Percentiles rank a stretch among this genome's conserved stretches.
Evolutionary conservation across 2,888 invertebrate genomes (phyloP).

Genomic region (Drosophila greeni): DNA sequence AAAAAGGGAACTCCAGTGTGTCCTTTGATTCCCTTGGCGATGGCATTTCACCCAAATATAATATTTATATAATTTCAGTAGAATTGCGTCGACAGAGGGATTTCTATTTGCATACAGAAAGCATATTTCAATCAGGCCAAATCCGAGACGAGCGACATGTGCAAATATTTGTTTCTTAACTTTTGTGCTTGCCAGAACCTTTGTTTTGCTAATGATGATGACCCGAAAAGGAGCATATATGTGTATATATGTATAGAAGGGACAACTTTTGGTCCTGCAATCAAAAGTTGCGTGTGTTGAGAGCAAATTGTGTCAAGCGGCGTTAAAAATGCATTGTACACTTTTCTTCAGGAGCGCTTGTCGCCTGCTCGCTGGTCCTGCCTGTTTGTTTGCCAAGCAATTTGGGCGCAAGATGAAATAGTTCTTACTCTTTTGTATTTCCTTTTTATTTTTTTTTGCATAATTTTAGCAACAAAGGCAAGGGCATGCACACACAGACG

Average conservation of each 20-base stretch:
- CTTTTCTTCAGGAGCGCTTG: conserved; percentile 30
- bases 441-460: conserved; percentile 31
- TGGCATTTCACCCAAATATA: conserved; percentile 13
- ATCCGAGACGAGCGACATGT: conserved; percentile 17
- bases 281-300: conserved; percentile 46
- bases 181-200: conserved; percentile 28
- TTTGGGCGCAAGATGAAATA: conserved; percentile 39
- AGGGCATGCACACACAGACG: conserved; percentile 37
- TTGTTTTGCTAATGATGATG: conserved; percentile 39
- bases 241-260: background rate
- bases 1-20: background rate
- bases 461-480: conserved; percentile 49
- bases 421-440: conserved; percentile 18
- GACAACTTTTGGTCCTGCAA: conserved; percentile 35
- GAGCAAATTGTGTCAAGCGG: conserved; percentile 35
- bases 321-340: conserved; percentile 46
- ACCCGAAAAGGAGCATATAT: conserved; percentile 17
- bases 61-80: conserved; percentile 33
- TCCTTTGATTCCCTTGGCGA: conserved; percentile 5
- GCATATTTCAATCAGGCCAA: conserved; percentile 32
- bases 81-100: conserved; percentile 1
- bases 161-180: conserved; percentile 38
- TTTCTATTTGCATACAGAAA: conserved; percentile 26
- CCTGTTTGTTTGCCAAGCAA: conserved; percentile 58
- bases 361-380: conserved; percentile 35